Conservation (phyloP, 2,888 invertebrate genomes). For the Amphipyra berbera region DNA sequence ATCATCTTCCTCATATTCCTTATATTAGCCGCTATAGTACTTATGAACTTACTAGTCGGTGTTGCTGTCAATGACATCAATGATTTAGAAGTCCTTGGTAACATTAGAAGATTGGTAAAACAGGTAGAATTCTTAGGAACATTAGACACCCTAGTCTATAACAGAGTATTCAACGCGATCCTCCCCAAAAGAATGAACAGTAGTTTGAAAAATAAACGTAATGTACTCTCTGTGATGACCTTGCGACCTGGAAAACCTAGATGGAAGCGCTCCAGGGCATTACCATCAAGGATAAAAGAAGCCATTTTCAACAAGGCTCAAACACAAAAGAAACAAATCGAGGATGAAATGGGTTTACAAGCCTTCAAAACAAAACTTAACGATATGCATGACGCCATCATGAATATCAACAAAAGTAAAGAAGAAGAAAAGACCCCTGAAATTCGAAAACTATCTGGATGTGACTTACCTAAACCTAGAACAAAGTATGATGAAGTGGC, state of each 20-base stretch:
- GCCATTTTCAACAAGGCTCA: slow-evolving; percentile 83
- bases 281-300: slow-evolving; percentile 80
- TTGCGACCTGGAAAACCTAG: slow-evolving; percentile 83
- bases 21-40: slow-evolving; percentile 88
- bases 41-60: slow-evolving; percentile 91
- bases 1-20: slow-evolving; percentile 88
- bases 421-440: slow-evolving; percentile 44
- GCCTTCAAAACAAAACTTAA: slow-evolving; percentile 74
- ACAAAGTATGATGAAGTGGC: slow-evolving; percentile 73
- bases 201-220: slow-evolving; percentile 78
- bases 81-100: slow-evolving; percentile 88
- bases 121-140: slow-evolving; percentile 89
- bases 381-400: slow-evolving; percentile 80
- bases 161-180: slow-evolving; percentile 76
- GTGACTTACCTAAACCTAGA: slow-evolving; percentile 50
- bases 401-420: slow-evolving; percentile 61
- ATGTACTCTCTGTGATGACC: slow-evolving; percentile 72
- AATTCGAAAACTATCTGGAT: slow-evolving; percentile 33
- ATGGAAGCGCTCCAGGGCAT: slow-evolving; percentile 67
- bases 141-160: slow-evolving; percentile 87
- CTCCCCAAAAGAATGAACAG: slow-evolving; percentile 75
- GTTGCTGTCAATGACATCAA: slow-evolving; percentile 91
- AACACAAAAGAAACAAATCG: slow-evolving; percentile 76
- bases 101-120: slow-evolving; percentile 87
- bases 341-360: slow-evolving; percentile 74